Base-by-base conservation (phyloP, 2,113 vertebrate species). In the Oryzias celebensis region DNA sequence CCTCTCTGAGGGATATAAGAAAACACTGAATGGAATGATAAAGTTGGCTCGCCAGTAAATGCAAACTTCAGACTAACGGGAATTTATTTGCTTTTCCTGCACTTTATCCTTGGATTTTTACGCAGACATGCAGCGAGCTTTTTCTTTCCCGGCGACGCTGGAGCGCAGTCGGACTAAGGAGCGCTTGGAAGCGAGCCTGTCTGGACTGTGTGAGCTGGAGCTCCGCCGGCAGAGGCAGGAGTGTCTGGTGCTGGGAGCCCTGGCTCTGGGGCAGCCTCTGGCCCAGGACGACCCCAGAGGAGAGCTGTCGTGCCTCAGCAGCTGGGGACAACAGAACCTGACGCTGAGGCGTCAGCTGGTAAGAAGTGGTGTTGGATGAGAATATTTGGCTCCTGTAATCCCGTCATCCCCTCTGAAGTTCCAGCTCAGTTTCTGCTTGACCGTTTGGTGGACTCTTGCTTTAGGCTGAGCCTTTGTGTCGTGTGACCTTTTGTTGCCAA, bases 291-390 rank as follows among this genome's bases (percentile, higher is more conserved):
- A 65, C 54, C 57, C 68, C 59, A 77, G 78, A 62, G 84, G 73
- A 50, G 83, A 84, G 48, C 71, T 86, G 73, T 63, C 69, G 26
- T 83, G 79, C 47, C 87, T 87, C 87, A 86, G 81, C 84, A 86
- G 82, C 85, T 86, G 90, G 85, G 89, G 83, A 0, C 86, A 90
- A 65, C 90, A 92, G 54, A 89, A 91, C 80, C 68, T 91, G 79
- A 91, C 89, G 65, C 85, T 91, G 61, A 88, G 89, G 85, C 88
- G 90, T 41, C 90, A 92, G 81, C 88, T 91, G 91, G 92, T 93
- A 86, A 88, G 74, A 86, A 87, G 60, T 83, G 31, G 31, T 8
- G 31, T 57, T 60, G 17, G 4, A 45, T 44, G 44, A 54, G 24
- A 12, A 24, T 57, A 18, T 68, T 73, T 17, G 20, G 47, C 1